phyloP scores from a whole-genome alignment of 2,797 vertebrate species.

The Sarcoramphus papa region DNA sequence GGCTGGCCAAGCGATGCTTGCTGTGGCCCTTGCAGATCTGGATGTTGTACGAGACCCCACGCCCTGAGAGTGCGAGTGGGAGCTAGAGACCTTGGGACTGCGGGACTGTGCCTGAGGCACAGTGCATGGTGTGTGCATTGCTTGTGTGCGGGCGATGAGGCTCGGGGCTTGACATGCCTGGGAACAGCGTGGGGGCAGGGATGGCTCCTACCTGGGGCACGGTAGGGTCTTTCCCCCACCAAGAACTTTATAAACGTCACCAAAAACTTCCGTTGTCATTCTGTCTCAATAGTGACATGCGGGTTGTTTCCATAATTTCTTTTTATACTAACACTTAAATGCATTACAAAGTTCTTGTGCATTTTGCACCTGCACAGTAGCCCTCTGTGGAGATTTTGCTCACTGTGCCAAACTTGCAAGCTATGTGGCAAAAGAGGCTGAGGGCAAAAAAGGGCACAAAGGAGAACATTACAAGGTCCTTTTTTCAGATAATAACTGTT shows the following conservation, averaged over 20 bases:
- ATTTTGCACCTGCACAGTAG: neutral
- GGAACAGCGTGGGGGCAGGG: no score
- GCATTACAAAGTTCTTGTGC: neutral
- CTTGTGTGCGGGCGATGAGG: rapidly evolving
- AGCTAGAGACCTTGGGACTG: neutral
- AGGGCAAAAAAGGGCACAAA: neutral
- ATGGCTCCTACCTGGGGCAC: neutral
- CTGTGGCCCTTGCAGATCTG: neutral
- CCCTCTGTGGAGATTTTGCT: neutral
- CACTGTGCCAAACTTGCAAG: neutral
- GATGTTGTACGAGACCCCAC: rapidly evolving
- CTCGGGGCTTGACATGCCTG: neutral
- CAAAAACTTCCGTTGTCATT: neutral
- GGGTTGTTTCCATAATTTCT: neutral
- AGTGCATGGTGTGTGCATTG: rapidly evolving
- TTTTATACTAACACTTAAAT: neutral
- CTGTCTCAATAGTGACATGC: neutral
- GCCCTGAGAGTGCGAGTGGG: neutral
- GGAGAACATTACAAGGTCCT: neutral
- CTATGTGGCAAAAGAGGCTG: neutral
- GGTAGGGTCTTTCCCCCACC: neutral
- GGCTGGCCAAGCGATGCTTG: neutral
- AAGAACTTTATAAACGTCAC: neutral
- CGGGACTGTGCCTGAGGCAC: neutral
- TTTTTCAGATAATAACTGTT: neutral